Conservation (phyloP, 2,888 invertebrate genomes). For the Crepidodera aurea region DNA sequence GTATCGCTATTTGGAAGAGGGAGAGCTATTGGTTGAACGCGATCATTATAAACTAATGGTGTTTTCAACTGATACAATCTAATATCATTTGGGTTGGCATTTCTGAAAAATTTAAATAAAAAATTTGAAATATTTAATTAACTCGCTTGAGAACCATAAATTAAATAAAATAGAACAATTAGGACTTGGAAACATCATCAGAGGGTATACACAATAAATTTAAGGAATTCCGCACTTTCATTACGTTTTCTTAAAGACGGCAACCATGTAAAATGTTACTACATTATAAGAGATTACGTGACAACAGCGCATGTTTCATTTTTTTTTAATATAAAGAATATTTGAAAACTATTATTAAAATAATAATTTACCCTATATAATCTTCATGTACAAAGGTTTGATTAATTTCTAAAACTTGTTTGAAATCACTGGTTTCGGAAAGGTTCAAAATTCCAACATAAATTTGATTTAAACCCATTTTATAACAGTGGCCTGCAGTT, state of each 20-base stretch:
- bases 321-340: too few relatives aligned
- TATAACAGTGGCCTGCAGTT: slow-evolving; percentile 61
- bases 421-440: background rate
- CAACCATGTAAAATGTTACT: too few relatives aligned
- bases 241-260: too few relatives aligned
- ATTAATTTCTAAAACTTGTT: background rate
- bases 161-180: too few relatives aligned
- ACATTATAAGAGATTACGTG: too few relatives aligned
- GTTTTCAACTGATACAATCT: slow-evolving; percentile 60
- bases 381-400: slow-evolving; percentile 4
- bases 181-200: too few relatives aligned
- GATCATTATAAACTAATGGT: slow-evolving; percentile 52
- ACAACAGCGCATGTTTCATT: too few relatives aligned
- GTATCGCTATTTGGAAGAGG: slow-evolving; percentile 50
- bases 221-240: too few relatives aligned
- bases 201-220: too few relatives aligned
- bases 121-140: background rate
- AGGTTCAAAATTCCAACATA: slow-evolving; percentile 28
- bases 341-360: background rate
- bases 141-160: too few relatives aligned
- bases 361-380: slow-evolving; percentile 3
- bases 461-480: slow-evolving; percentile 45
- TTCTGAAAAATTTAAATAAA: slow-evolving; percentile 14
- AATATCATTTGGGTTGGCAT: slow-evolving; percentile 61
- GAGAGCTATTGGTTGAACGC: slow-evolving; percentile 56